Evolutionary conservation across 2,113 vertebrate genomes (phyloP).

Genomic region (Phalacrocorax aristotelis): DNA sequence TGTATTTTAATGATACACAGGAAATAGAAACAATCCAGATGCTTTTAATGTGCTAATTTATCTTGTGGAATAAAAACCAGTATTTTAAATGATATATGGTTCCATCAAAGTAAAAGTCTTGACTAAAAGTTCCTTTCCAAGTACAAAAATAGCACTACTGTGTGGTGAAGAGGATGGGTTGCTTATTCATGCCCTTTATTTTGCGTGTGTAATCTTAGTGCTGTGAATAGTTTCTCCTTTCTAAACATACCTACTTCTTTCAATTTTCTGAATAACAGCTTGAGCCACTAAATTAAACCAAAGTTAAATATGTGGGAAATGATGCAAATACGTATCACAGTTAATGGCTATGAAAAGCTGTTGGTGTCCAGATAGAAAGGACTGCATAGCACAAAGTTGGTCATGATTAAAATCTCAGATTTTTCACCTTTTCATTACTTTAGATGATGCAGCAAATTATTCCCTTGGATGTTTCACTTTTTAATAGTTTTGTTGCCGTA

Average conservation of each 20-base stretch:
- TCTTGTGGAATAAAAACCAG: background rate
- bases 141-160: background rate
- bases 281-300: background rate
- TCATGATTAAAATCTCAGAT: background rate
- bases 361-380: background rate
- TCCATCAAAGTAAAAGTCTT: background rate
- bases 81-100: background rate
- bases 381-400: background rate
- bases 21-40: background rate
- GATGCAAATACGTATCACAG: background rate
- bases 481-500: background rate
- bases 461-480: background rate
- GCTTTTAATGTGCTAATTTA: background rate
- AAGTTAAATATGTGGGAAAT: background rate
- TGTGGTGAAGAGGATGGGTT: background rate
- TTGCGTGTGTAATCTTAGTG: background rate
- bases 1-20: background rate
- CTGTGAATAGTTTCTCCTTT: background rate
- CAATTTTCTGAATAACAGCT: background rate
- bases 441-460: background rate
- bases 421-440: background rate
- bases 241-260: background rate
- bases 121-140: background rate
- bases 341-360: background rate
- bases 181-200: background rate